Percentiles rank a stretch among this genome's conserved stretches.
Evolutionary conservation across 1,140 invertebrate species (phyloP).

Genomic region (Apis mellifera): Amel_HAv3.1 CM009932.2:9433501-9434000

Average conservation of each 20-base stretch:
- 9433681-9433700: background rate
- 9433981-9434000: background rate
- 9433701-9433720: background rate
- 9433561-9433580: too few relatives aligned
- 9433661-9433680: background rate
- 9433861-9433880: background rate
- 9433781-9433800: too few relatives aligned
- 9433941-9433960: constrained; percentile 1
- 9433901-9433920: background rate
- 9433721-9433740: too few relatives aligned
- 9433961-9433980: background rate
- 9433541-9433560: too few relatives aligned
- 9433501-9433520: too few relatives aligned
- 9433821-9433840: background rate
- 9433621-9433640: background rate
- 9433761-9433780: background rate
- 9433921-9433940: background rate
- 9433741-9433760: background rate
- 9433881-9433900: background rate
- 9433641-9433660: background rate
- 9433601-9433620: background rate
- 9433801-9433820: background rate
- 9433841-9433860: constrained; percentile 8
- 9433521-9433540: too few relatives aligned
- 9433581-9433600: background rate